Percentiles rank a stretch among this genome's conserved stretches.
These are phyloP conservation scores for Rousettus madagascariensis DNA, from an alignment of 2,797 vertebrate genomes.

Conservation along the genomic window DNA sequence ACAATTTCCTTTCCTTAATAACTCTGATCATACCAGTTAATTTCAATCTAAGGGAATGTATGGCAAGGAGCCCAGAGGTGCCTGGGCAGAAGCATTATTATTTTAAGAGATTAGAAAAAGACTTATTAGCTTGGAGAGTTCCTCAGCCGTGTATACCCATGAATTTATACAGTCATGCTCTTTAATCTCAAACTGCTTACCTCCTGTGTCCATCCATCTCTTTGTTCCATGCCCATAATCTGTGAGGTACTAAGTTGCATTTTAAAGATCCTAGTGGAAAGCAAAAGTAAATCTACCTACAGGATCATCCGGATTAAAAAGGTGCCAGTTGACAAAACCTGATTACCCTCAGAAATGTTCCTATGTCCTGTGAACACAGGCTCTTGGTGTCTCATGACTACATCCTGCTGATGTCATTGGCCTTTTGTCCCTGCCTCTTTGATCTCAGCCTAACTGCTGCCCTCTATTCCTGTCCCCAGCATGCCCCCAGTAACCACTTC, in stretches of 20 bases:
- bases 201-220: not conserved
- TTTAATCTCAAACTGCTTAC: not conserved
- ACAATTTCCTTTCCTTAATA: conserved; percentile 10
- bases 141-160: not conserved
- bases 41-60: not conserved
- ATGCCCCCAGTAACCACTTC: not conserved
- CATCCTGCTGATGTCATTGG: not conserved
- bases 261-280: not conserved
- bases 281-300: not conserved
- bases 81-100: not conserved
- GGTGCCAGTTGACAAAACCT: not conserved
- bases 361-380: not conserved
- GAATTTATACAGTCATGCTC: not conserved
- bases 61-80: not conserved
- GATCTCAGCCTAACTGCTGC: not conserved
- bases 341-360: not conserved
- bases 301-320: not conserved
- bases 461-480: not conserved
- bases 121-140: not conserved
- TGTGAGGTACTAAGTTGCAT: not conserved
- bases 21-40: not conserved
- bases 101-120: not conserved
- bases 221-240: not conserved
- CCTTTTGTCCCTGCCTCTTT: not conserved
- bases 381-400: not conserved